phyloP scores from a whole-genome alignment of 1,140 invertebrate species.

The Lysiphlebus fabarum region DNA sequence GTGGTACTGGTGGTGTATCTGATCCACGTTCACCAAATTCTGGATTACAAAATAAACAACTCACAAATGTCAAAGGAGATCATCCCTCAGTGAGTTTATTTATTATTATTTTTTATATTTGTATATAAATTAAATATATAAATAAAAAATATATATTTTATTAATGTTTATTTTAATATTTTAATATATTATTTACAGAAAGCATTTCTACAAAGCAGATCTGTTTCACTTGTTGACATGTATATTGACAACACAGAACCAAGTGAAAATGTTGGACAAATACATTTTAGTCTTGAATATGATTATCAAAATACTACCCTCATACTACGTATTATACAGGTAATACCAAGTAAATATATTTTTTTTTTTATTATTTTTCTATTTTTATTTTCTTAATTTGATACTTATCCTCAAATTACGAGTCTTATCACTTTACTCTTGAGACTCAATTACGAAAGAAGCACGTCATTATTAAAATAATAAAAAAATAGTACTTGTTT shows the following conservation, averaged over 20 bases:
- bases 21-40: conserved; percentile 67
- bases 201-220: conserved; percentile 81
- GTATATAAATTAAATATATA: too few relatives aligned
- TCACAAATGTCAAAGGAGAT: conserved; percentile 74
- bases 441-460: conserved; percentile 4
- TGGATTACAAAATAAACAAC: conserved; percentile 65
- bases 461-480: background rate
- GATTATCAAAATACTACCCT: conserved; percentile 93
- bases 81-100: conserved; percentile 67
- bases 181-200: conserved; percentile 47
- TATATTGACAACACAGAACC: conserved; percentile 90
- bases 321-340: conserved; percentile 87
- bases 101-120: conserved; percentile 3
- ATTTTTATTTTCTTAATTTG: background rate
- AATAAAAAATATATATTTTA: background rate
- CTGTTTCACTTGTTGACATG: conserved; percentile 90
- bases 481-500: too few relatives aligned
- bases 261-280: conserved; percentile 88
- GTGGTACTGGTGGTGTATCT: conserved; percentile 52
- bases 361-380: too few relatives aligned
- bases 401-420: conserved; percentile 12
- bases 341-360: too few relatives aligned
- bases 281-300: conserved; percentile 93
- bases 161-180: background rate
- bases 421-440: background rate